Conservation (phyloP, 2,797 vertebrate species). For the Catostomus latipinnis region DNA sequence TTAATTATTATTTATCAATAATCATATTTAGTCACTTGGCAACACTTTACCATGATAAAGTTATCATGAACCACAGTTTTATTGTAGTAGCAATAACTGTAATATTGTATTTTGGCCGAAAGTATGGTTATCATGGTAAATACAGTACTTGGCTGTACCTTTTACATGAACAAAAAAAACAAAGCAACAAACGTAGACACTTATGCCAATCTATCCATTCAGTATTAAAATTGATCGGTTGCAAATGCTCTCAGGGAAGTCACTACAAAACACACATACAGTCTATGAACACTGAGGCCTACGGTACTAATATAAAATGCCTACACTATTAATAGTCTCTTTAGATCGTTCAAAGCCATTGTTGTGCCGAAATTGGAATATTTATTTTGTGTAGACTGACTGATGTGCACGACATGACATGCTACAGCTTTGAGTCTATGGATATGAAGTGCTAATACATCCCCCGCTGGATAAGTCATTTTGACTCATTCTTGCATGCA, state of each 20-base stretch:
- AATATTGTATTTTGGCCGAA: slow-evolving; percentile 2
- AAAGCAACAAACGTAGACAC: background rate
- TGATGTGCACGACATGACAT: slow-evolving; percentile 64
- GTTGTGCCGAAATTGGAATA: slow-evolving; percentile 78
- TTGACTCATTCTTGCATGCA: slow-evolving; percentile 70
- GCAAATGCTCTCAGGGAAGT: slow-evolving; percentile 24
- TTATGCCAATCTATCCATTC: background rate
- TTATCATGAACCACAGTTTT: background rate
- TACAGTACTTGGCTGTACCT: slow-evolving; percentile 1
- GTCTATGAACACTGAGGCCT: slow-evolving; percentile 27
- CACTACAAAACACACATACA: background rate
- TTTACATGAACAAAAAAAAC: slow-evolving; percentile 2
- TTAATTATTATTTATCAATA: no score
- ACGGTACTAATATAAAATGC: slow-evolving; percentile 54
- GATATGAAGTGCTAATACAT: slow-evolving; percentile 82
- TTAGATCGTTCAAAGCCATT: slow-evolving; percentile 75
- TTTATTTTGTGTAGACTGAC: slow-evolving; percentile 73
- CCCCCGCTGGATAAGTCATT: slow-evolving; percentile 83
- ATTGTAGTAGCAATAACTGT: slow-evolving; percentile 15
- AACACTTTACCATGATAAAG: background rate
- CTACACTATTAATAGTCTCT: slow-evolving; percentile 73
- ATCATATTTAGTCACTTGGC: background rate
- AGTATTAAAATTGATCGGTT: background rate
- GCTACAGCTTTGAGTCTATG: slow-evolving; percentile 77
- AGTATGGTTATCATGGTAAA: slow-evolving; percentile 15